Percentiles rank a stretch among this genome's conserved stretches.
phyloP scores from a whole-genome alignment of 2,113 vertebrate species.

The Pao palembangensis region DNA sequence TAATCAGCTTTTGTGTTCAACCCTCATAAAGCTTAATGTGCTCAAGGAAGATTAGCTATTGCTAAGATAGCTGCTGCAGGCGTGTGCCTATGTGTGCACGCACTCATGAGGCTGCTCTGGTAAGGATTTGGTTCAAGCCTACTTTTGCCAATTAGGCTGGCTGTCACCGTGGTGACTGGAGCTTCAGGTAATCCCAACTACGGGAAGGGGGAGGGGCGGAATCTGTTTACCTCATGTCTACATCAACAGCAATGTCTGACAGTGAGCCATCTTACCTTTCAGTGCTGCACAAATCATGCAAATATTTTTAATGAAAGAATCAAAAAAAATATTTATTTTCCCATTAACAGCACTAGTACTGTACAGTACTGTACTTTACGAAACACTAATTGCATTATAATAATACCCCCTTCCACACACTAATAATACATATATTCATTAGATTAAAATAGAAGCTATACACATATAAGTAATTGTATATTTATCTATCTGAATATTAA shows the following conservation, averaged over 20 bases:
- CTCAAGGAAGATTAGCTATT: slow-evolving; percentile 74
- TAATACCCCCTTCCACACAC: no score
- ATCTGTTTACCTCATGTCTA: slow-evolving; percentile 36
- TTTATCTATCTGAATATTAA: no score
- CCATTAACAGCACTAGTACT: no score
- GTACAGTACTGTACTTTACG: no score
- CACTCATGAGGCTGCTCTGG: slow-evolving; percentile 28
- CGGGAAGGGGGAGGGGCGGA: slow-evolving; percentile 20
- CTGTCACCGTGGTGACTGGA: slow-evolving; percentile 47
- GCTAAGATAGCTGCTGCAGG: slow-evolving; percentile 53
- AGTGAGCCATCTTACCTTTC: slow-evolving; percentile 20
- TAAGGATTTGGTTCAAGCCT: slow-evolving; percentile 63
- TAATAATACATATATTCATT: no score
- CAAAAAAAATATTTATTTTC: no score
- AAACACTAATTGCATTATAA: no score
- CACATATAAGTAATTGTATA: no score
- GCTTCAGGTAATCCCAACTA: slow-evolving; percentile 52
- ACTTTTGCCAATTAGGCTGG: slow-evolving; percentile 66
- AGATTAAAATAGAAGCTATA: no score
- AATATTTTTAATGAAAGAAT: neutral
- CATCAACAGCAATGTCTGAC: slow-evolving; percentile 17
- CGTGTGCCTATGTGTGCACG: slow-evolving; percentile 15
- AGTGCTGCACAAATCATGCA: neutral
- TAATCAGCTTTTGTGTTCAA: slow-evolving; percentile 72
- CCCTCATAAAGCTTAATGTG: slow-evolving; percentile 72